Conservation (phyloP, 2,113 vertebrate species). For the Hiodon alosoides region DNA sequence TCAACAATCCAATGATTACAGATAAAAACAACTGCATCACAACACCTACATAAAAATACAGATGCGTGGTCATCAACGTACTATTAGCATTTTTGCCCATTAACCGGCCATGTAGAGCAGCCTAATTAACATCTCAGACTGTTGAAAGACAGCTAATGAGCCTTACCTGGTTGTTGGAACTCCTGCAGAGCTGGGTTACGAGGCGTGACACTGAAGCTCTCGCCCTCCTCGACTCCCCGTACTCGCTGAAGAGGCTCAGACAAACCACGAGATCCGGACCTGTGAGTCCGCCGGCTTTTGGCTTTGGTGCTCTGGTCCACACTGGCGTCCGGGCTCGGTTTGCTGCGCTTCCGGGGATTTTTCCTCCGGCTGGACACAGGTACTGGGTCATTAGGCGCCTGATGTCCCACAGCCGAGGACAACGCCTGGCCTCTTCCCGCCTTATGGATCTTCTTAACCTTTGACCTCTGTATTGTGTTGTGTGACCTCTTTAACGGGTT, state of each 20-base stretch:
- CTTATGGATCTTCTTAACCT: slow-evolving; percentile 28
- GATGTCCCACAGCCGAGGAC: not conserved
- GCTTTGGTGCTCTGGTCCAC: not conserved
- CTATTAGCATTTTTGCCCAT: too few species aligned
- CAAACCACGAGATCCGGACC: not conserved
- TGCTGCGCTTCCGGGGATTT: not conserved
- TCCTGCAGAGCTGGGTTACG: too few species aligned
- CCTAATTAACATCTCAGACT: too few species aligned
- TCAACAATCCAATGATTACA: not conserved
- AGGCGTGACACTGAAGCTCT: too few species aligned
- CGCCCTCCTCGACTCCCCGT: too few species aligned
- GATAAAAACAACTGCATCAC: too few species aligned
- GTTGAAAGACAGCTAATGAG: too few species aligned
- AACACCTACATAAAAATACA: too few species aligned
- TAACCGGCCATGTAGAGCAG: too few species aligned
- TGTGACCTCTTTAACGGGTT: not conserved
- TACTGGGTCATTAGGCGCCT: not conserved
- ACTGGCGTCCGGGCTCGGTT: too few species aligned
- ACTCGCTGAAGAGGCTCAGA: not conserved
- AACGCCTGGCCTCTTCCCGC: not conserved
- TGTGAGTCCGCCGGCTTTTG: not conserved
- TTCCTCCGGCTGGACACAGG: not conserved
- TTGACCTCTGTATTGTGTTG: slow-evolving; percentile 21
- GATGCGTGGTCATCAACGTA: too few species aligned
- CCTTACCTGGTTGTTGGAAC: too few species aligned